Percentiles rank a stretch among this genome's conserved stretches.
Evolutionary conservation across 2,888 invertebrate genomes (phyloP).

Genomic region (Dasypolia templi): DNA sequence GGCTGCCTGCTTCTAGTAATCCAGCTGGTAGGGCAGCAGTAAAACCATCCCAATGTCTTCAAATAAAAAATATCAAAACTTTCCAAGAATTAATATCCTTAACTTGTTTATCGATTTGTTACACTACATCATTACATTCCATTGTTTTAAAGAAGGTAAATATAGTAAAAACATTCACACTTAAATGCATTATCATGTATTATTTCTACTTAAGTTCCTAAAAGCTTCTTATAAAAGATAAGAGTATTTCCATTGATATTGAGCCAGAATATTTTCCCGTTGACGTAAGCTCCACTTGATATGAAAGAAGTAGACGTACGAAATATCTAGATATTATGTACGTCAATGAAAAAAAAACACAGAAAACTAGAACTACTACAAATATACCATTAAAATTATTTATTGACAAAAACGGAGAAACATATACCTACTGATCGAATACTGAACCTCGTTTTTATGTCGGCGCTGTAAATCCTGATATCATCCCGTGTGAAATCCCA

Average conservation of each 20-base stretch:
- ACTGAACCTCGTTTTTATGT: background rate
- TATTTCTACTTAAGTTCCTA: background rate
- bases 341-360: background rate
- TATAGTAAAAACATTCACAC: too few species aligned
- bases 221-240: slow-evolving; percentile 13
- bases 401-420: background rate
- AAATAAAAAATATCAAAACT: background rate
- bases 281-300: slow-evolving; percentile 42
- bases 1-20: background rate
- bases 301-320: background rate
- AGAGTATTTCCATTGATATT: slow-evolving; percentile 25
- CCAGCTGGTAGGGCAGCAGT: background rate
- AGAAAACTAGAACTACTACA: background rate
- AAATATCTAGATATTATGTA: background rate
- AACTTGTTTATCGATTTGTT: background rate
- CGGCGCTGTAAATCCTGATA: background rate
- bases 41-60: background rate
- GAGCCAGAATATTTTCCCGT: slow-evolving; percentile 24
- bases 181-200: background rate
- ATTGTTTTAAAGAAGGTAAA: background rate
- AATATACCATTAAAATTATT: too few species aligned
- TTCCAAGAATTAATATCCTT: too few species aligned
- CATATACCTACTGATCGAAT: background rate
- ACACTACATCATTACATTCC: background rate
- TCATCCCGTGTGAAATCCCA: slow-evolving; percentile 12